Evolutionary conservation across 2,797 vertebrate genomes (phyloP), one percentile per base, ranked within the genome.

Genomic region (Phrynocephalus guinanensis): DNA sequence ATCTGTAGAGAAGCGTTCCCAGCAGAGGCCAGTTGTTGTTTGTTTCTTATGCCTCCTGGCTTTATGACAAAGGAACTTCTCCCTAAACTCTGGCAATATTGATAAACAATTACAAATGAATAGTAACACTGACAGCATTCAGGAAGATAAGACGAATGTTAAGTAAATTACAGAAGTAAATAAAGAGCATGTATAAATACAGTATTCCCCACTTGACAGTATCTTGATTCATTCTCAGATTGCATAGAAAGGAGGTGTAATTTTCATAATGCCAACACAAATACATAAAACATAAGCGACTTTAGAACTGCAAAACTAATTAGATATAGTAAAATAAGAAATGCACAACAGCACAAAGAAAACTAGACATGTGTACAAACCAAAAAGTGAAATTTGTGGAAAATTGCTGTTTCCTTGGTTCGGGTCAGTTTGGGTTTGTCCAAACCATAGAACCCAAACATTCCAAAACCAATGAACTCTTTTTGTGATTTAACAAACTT

Each of bases 81-180:
- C 67, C 66, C 48, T 52, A 44, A 20, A 80, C 68, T 80, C 67
- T 68, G 71, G 22, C 68, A 80, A 80, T 86, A 86, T 86, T 80
- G 72, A 80, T 80, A 80, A 72, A 80, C 68, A 86, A 86, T 86
- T 86, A 56, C 68, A 71, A 80, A 86, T 63, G 30, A 80, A 86
- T 16, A 79, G 52, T 44, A 80, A 60, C 50, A n/a, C 50, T 48
- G 50, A 28, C 50, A 28, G 77, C 38, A 86, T 70, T 79, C 50
- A 33, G 67, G 77, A 26, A 86, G 78, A 86, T 44, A 86, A 80
- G 67, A 86, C 48, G 56, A 86, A 86, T 80, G 77, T 86, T 86
- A 80, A 79, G 76, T 71, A 79, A 79, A 86, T 79, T 86, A 71
- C 66, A 86, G 1, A 30, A 71, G 50, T 71, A 86, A 71, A 86